A percentile compares a stretch with the other conserved stretches of the same genome.
Evolutionary conservation across 2,797 vertebrate species (phyloP).

Genomic region (Danio jaintianensis): DNA sequence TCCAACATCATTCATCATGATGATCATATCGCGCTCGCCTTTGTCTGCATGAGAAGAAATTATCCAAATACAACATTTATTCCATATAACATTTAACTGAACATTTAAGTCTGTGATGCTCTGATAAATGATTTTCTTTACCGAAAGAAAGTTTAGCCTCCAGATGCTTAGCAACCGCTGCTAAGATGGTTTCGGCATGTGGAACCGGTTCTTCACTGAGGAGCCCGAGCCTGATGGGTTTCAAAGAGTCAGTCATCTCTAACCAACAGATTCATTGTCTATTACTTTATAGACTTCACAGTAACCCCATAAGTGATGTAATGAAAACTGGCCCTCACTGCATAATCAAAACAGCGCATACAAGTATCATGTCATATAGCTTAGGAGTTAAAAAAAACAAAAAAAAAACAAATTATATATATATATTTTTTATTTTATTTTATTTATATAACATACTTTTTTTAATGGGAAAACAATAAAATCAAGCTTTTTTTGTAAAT

Average conservation of each 20-base stretch:
- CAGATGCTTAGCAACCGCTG: slow-evolving; percentile 89
- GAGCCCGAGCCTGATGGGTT: slow-evolving; percentile 86
- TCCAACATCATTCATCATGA: slow-evolving; percentile 92
- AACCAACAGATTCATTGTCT: too few relatives aligned
- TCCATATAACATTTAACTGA: not conserved
- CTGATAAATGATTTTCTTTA: slow-evolving; percentile 66
- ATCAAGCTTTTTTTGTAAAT: too few relatives aligned
- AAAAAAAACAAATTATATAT: too few relatives aligned
- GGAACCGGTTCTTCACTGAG: slow-evolving; percentile 86
- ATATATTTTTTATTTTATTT: too few relatives aligned
- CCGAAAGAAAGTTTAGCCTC: slow-evolving; percentile 87
- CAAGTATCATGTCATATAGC: too few relatives aligned
- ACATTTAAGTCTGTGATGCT: not conserved
- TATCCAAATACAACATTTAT: not conserved
- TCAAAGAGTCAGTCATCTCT: slow-evolving; percentile 2
- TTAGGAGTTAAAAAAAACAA: too few relatives aligned
- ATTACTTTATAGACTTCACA: too few relatives aligned
- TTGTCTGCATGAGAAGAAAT: slow-evolving; percentile 62
- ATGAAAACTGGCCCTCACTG: too few relatives aligned
- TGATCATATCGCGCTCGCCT: slow-evolving; percentile 90
- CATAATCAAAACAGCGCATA: too few relatives aligned
- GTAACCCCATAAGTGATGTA: too few relatives aligned
- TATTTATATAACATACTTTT: too few relatives aligned
- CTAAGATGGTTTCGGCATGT: slow-evolving; percentile 84
- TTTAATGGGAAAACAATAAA: too few relatives aligned